Conservation (phyloP, 2,113 vertebrate genomes). For the Vicugna pacos region DNA sequence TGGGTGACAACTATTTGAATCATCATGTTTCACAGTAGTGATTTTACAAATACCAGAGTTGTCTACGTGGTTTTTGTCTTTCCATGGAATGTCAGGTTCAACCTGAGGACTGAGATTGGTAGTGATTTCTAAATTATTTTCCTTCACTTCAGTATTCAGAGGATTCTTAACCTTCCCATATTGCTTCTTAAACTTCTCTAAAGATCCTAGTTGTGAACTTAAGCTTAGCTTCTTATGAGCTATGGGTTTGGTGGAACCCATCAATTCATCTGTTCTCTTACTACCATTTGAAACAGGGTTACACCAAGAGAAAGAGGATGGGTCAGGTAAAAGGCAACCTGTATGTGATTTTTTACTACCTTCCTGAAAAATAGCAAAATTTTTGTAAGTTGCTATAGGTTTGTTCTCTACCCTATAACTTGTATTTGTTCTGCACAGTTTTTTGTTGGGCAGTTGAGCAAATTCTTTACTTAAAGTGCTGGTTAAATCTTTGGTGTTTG, state of each 20-base stretch:
- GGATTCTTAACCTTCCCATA: constrained; percentile 85
- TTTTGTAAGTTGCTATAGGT: neutral
- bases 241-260: constrained; percentile 46
- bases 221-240: constrained; percentile 84
- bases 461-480: constrained; percentile 69
- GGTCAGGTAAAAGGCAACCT: neutral
- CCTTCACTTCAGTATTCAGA: neutral
- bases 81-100: constrained; percentile 59
- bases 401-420: constrained; percentile 55
- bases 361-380: constrained; percentile 40
- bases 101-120: constrained; percentile 33
- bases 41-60: constrained; percentile 49
- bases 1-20: constrained; percentile 57
- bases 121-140: constrained; percentile 39
- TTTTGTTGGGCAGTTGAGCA: constrained; percentile 41
- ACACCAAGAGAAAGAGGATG: constrained; percentile 65
- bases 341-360: neutral
- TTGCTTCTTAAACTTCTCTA: constrained; percentile 94
- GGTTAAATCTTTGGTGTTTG: constrained; percentile 64
- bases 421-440: constrained; percentile 18
- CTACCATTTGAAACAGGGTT: constrained; percentile 30
- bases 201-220: constrained; percentile 88
- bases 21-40: neutral
- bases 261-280: constrained; percentile 72
- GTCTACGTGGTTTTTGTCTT: constrained; percentile 19